Evolutionary conservation across 2,113 vertebrate species (phyloP).

Genomic region (Tiliqua scincoides): DNA sequence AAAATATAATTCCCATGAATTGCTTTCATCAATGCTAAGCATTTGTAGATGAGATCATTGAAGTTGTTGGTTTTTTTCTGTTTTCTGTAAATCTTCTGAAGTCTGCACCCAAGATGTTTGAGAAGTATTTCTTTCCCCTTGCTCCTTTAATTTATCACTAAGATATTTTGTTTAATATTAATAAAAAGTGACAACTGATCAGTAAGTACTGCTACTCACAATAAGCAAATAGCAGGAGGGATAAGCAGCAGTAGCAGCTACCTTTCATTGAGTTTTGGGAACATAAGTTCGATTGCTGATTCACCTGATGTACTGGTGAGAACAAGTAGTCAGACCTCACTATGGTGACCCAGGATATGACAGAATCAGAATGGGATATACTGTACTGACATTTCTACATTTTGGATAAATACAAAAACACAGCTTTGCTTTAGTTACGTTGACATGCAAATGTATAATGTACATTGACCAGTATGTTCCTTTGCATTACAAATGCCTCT

Average conservation of each 20-base stretch:
- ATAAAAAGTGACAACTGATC: background rate
- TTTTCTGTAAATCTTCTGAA: background rate
- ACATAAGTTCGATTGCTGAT: background rate
- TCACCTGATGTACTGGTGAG: background rate
- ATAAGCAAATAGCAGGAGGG: background rate
- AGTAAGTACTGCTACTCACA: background rate
- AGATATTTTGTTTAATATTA: background rate
- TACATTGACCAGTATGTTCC: background rate
- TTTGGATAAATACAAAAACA: background rate
- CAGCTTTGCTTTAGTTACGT: background rate
- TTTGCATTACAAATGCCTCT: background rate
- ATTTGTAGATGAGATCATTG: background rate
- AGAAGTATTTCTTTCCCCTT: constrained; percentile 24
- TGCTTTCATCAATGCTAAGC: constrained; percentile 7
- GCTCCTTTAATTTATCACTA: constrained; percentile 55
- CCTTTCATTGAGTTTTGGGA: background rate
- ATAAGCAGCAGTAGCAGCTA: background rate
- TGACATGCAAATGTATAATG: background rate
- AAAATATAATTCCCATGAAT: constrained; percentile 49
- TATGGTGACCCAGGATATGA: background rate
- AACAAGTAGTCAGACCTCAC: background rate
- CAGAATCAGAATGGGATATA: background rate
- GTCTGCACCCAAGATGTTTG: background rate
- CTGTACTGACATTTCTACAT: background rate
- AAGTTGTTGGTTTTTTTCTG: background rate